These are phyloP conservation scores for Pachliopta kotzebuea DNA, from an alignment of 2,888 invertebrate genomes.

Conservation along the genomic window DNA sequence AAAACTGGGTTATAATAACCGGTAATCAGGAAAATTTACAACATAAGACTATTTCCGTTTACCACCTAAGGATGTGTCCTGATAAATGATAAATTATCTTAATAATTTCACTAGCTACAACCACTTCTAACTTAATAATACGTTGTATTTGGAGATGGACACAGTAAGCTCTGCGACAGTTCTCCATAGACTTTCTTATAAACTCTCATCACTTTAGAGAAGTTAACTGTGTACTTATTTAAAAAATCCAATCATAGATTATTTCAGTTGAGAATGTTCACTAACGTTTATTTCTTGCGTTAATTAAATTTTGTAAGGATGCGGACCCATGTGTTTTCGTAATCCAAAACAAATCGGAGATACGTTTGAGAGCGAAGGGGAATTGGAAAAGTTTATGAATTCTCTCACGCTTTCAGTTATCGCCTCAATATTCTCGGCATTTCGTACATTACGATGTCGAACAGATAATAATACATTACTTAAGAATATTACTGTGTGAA, in stretches of 20 bases:
- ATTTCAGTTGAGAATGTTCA: neutral
- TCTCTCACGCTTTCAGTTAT: slow-evolving; percentile 11
- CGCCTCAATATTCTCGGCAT: slow-evolving; percentile 3
- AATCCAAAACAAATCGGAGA: neutral
- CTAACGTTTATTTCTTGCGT: neutral
- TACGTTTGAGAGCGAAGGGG: neutral
- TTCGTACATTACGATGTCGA: slow-evolving; percentile 1
- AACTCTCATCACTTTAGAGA: neutral
- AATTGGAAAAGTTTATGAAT: neutral
- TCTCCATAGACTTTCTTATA: neutral
- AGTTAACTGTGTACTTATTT: neutral
- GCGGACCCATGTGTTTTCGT: neutral
- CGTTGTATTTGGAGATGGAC: too few species aligned
- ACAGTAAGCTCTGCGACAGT: too few species aligned
- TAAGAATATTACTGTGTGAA: neutral
- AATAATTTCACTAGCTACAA: too few species aligned
- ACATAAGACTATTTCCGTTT: too few species aligned
- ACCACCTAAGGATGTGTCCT: too few species aligned
- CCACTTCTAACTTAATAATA: too few species aligned
- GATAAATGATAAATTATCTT: too few species aligned
- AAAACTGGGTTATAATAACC: too few species aligned
- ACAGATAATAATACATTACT: neutral
- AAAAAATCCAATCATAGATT: neutral
- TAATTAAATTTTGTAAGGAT: neutral
- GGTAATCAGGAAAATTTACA: too few species aligned